These are phyloP conservation scores for Toxotes lorentzi DNA, from an alignment of 2,797 vertebrate genomes.

Conservation along the genomic window DNA sequence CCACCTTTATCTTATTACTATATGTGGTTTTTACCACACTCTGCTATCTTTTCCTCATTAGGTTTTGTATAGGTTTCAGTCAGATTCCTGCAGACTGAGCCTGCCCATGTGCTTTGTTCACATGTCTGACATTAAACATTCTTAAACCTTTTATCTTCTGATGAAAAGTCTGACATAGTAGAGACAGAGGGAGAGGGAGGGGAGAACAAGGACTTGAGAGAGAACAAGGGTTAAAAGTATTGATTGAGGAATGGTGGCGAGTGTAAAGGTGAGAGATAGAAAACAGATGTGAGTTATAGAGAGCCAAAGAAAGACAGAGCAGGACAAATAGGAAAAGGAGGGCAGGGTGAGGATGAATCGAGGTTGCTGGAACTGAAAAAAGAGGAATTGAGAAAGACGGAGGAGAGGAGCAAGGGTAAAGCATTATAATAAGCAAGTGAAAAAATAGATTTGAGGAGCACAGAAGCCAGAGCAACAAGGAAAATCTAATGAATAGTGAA, in stretches of 20 bases:
- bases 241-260: conserved; percentile 56
- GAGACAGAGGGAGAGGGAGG: not conserved
- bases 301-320: conserved; percentile 41
- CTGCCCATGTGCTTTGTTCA: conserved; percentile 60
- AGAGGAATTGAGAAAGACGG: conserved; percentile 17
- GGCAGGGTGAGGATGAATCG: conserved; percentile 51
- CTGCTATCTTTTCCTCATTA: conserved; percentile 47
- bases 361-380: conserved; percentile 39
- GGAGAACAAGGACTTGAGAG: conserved; percentile 18
- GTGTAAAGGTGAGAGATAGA: conserved; percentile 49
- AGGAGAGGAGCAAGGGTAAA: conserved; percentile 40
- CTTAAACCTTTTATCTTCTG: conserved; percentile 63
- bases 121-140: conserved; percentile 60
- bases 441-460: conserved; percentile 46
- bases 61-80: conserved; percentile 42
- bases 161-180: conserved; percentile 44
- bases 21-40: conserved; percentile 9
- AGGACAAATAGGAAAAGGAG: conserved; percentile 54
- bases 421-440: conserved; percentile 43
- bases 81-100: conserved; percentile 37
- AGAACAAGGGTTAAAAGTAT: conserved; percentile 62
- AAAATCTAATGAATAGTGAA: conserved; percentile 44
- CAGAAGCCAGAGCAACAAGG: conserved; percentile 22
- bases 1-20: conserved; percentile 40
- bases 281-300: conserved; percentile 52